Evolutionary conservation across 2,797 vertebrate genomes (phyloP).

Genomic region (Hydrocynus forskahlii): DNA sequence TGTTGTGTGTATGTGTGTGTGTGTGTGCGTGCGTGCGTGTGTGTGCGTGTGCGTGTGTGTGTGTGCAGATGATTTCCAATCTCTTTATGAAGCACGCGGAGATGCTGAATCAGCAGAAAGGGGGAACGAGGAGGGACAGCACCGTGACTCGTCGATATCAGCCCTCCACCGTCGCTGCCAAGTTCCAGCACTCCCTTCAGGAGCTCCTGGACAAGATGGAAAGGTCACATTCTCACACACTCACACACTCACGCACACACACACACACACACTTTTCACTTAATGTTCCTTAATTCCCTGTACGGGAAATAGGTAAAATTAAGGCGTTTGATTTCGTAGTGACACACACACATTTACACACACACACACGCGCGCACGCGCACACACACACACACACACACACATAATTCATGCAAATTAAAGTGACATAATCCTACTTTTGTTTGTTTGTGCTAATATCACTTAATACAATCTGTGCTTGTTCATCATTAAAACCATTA

Average conservation of each 20-base stretch:
- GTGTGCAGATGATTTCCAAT: constrained; percentile 86
- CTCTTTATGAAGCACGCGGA: constrained; percentile 90
- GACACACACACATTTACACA: no score
- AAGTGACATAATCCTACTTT: no score
- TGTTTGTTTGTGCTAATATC: no score
- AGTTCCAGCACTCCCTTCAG: constrained; percentile 94
- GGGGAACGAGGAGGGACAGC: constrained; percentile 80
- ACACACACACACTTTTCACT: neutral
- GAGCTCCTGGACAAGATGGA: constrained; percentile 96
- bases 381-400: no score
- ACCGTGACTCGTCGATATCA: constrained; percentile 84
- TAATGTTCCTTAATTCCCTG: no score
- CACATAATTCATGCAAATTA: no score
- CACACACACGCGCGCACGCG: no score
- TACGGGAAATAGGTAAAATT: no score
- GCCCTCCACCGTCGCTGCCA: constrained; percentile 89
- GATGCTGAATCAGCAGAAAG: constrained; percentile 81
- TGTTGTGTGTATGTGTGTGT: no score
- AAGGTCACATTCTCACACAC: constrained; percentile 74
- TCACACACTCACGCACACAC: constrained; percentile 18
- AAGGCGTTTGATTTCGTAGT: no score
- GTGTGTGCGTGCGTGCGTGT: constrained; percentile 43
- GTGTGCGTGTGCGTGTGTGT: constrained; percentile 45
- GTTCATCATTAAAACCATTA: no score
- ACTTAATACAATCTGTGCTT: no score